A percentile compares a stretch with the other conserved stretches of the same genome.
These are phyloP conservation scores for Drosophila albomicans DNA, from an alignment of 1,140 invertebrate genomes.

Conservation along the genomic window DNA sequence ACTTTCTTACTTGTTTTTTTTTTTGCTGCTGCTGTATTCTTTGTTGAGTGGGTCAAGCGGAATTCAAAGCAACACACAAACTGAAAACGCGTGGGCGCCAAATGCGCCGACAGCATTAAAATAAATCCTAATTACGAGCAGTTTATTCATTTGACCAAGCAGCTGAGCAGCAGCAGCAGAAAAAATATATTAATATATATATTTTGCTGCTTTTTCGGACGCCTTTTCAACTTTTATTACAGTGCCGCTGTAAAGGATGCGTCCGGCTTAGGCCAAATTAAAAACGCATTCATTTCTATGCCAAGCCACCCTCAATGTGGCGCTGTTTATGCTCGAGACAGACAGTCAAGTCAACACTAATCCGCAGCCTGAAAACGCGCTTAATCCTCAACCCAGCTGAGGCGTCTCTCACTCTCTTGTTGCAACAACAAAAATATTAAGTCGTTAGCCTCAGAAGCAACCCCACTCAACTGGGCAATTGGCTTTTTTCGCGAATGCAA, in stretches of 20 bases:
- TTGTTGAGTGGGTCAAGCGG: conserved; percentile 56
- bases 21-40: conserved; percentile 8
- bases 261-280: conserved; percentile 74
- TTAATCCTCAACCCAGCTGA: conserved; percentile 39
- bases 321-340: too few relatives aligned
- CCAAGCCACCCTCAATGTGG: not conserved
- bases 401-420: conserved; percentile 17
- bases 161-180: conserved; percentile 38
- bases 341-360: conserved; percentile 43
- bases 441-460: not conserved
- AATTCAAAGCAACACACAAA: conserved; percentile 39
- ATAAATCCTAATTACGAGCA: conserved; percentile 81
- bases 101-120: conserved; percentile 60
- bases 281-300: conserved; percentile 76
- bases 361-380: conserved; percentile 32
- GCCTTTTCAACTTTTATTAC: conserved; percentile 66
- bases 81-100: conserved; percentile 28
- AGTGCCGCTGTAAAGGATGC: conserved; percentile 58
- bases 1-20: too few relatives aligned
- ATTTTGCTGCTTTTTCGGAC: conserved; percentile 26
- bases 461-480: conserved; percentile 24
- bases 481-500: conserved; percentile 8
- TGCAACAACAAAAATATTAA: conserved; percentile 10
- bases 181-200: conserved; percentile 39
- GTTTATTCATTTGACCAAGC: conserved; percentile 69